Base-by-base conservation (phyloP, 2,113 vertebrate genomes). In the Ictalurus furcatus region DNA sequence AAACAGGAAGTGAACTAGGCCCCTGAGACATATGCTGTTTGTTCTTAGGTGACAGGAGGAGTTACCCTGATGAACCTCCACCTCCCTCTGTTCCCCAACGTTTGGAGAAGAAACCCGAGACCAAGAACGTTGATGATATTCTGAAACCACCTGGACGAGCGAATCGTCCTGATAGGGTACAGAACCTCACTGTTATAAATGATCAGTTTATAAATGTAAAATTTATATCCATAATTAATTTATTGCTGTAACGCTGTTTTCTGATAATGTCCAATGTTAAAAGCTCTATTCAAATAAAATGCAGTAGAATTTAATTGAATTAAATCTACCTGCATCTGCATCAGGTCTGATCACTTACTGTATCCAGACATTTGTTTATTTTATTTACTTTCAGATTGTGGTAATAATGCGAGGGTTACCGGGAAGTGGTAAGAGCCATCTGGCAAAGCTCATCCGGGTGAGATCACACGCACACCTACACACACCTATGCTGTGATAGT, bases 381-480 rank as follows among this genome's bases (percentile, higher is more conserved):
- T 52, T 25, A 0, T 83, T 74, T 94, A 23, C 63, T 94, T 94
- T 95, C 94, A 99, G 98, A 99, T 99, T 93, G 98, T 99, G 85
- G 97, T 99, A 89, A 99, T 99, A 88, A 99, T 99, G 98, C 96
- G 98, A 95, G 98, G 98, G 7, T 95, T 99, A 88, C 98, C 98
- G 85, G 98, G 98, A 94, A 99, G 98, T 84, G 98, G 98, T 84
- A 99, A 99, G 94, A 99, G 98, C 44, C 98, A 99, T n/a, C 98
- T 99, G 80, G 98, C 98, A 90, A 99, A 99, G 91, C 97, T 99
- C 80, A 98, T 99, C 90, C 95, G 98, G 92, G 98, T 99, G 90
- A 95, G 97, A 97, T 0, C 12, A 79, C 23, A 69, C n/a, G n/a
- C 76, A 40, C 48, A 34, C 6, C 40, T 59, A 48, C 59, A 54